Conservation (phyloP, 2,888 invertebrate species). For the Oscheius sp. region DNA sequence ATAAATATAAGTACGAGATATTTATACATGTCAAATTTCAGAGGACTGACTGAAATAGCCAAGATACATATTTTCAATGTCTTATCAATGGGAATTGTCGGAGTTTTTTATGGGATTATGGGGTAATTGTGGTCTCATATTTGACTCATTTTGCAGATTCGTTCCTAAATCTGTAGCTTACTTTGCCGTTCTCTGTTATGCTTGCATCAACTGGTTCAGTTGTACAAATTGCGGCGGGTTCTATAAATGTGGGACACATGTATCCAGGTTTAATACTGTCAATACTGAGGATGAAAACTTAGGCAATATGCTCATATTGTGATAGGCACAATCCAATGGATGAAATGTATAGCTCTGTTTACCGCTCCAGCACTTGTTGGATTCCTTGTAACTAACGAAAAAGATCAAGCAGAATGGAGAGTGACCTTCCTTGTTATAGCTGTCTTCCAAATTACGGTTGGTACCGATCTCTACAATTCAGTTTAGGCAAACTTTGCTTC, state of each 20-base stretch:
- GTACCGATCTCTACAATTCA: not conserved
- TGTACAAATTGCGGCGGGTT: constrained; percentile 66
- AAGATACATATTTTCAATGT: constrained; percentile 25
- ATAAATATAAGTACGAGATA: constrained; percentile 35
- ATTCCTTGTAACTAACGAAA: constrained; percentile 55
- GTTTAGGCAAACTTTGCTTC: constrained; percentile 25
- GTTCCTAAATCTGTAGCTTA: not conserved
- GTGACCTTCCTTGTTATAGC: constrained; percentile 31
- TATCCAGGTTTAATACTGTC: constrained; percentile 42
- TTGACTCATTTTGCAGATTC: not conserved
- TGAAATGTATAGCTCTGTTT: constrained; percentile 63
- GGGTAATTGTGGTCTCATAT: not conserved
- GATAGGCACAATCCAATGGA: constrained; percentile 61
- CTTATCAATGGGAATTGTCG: constrained; percentile 16
- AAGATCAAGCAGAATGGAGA: constrained; percentile 40
- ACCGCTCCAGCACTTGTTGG: constrained; percentile 58
- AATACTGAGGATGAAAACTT: not conserved
- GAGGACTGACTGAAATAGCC: constrained; percentile 39
- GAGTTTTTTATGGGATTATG: constrained; percentile 12
- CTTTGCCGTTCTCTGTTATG: constrained; percentile 45
- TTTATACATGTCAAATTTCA: constrained; percentile 9
- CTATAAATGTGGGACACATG: constrained; percentile 64
- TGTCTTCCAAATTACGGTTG: constrained; percentile 13
- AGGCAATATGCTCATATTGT: constrained; percentile 63
- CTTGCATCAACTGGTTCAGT: constrained; percentile 55